These are phyloP conservation scores for Dreissena rostriformis DNA, from an alignment of 1,140 invertebrate species.

Conservation along the genomic window DNA sequence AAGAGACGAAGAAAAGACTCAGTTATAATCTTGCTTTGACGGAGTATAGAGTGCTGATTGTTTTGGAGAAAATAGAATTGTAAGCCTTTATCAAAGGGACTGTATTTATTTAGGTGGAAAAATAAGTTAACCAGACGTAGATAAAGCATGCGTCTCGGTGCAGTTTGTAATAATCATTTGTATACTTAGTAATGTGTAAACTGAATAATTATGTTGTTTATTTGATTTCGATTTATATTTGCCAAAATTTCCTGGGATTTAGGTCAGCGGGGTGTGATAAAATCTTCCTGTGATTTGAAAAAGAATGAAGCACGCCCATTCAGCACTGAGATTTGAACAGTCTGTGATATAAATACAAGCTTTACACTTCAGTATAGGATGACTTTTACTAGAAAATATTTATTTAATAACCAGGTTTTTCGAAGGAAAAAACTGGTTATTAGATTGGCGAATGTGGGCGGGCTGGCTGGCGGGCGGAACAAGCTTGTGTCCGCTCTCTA, in stretches of 20 bases:
- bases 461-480: no score
- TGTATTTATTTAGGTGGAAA: conserved; percentile 47
- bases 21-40: conserved; percentile 20
- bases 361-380: no score
- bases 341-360: no score
- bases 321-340: no score
- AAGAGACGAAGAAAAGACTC: conserved; percentile 3
- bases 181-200: neutral
- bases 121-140: conserved; percentile 34
- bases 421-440: no score
- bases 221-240: conserved; percentile 11
- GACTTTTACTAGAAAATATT: no score
- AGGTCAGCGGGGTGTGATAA: no score
- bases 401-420: no score
- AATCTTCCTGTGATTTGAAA: no score
- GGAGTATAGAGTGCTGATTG: conserved; percentile 29
- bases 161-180: conserved; percentile 32
- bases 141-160: conserved; percentile 49
- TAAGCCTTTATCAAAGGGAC: conserved; percentile 29
- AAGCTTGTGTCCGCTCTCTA: no score
- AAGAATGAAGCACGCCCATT: no score
- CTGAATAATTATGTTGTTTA: conserved; percentile 5
- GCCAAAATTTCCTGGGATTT: neutral
- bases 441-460: no score
- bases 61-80: conserved; percentile 51